A percentile compares a stretch with the other conserved stretches of the same genome.
These are phyloP conservation scores for Branchellion lobata DNA, from an alignment of 2,888 invertebrate species.

Conservation along the genomic window DNA sequence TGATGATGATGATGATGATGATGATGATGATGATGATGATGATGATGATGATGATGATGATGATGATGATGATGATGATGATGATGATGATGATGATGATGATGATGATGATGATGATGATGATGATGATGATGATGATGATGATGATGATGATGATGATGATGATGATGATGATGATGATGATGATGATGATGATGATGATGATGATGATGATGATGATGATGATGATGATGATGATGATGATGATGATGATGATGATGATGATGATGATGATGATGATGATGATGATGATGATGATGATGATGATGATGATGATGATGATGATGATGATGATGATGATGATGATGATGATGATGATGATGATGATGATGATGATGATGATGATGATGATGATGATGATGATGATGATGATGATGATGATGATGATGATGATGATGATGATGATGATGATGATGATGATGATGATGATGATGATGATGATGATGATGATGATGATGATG, in stretches of 20 bases:
- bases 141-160: too few species aligned
- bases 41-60: conserved; percentile 35
- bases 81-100: conserved; percentile 5
- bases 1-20: neutral
- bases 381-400: conserved; percentile 12
- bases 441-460: neutral
- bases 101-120: neutral
- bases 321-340: conserved; percentile 1
- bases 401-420: neutral
- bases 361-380: neutral
- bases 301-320: neutral
- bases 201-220: conserved; percentile 1
- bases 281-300: conserved; percentile 1
- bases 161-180: too few species aligned
- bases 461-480: neutral
- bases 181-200: too few species aligned
- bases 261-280: conserved; percentile 1
- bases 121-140: too few species aligned
- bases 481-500: neutral
- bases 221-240: neutral
- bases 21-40: conserved; percentile 33
- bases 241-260: neutral
- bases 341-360: neutral
- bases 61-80: conserved; percentile 37
- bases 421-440: conserved; percentile 16